phyloP scores from a whole-genome alignment of 1,140 invertebrate species.

The Nasonia longicornis region DNA sequence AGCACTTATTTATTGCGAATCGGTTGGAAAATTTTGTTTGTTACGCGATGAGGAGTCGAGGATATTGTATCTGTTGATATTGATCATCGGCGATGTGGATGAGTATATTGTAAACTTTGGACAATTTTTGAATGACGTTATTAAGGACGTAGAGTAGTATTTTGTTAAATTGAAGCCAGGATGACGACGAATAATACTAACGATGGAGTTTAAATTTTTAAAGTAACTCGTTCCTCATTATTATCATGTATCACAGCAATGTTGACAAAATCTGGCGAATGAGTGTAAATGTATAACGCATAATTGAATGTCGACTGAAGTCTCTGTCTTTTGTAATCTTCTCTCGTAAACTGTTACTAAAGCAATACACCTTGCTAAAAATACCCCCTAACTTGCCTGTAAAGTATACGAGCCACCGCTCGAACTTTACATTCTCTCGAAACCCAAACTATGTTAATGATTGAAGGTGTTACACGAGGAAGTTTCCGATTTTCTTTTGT shows the following conservation, averaged over 20 bases:
- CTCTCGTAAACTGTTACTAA: no score
- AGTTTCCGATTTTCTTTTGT: neutral
- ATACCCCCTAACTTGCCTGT: neutral
- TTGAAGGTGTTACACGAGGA: neutral
- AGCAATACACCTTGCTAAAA: neutral
- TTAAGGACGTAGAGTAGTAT: neutral
- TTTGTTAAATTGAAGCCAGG: no score
- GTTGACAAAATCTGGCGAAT: no score
- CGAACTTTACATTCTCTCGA: neutral
- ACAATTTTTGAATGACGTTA: neutral
- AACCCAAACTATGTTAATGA: neutral
- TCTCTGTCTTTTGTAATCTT: neutral
- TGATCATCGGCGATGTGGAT: neutral
- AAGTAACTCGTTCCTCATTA: no score
- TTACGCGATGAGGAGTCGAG: neutral
- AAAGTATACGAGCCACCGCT: neutral
- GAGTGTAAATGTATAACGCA: no score
- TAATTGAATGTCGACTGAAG: no score
- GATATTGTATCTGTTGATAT: neutral
- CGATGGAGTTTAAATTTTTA: no score
- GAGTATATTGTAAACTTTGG: neutral
- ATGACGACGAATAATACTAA: no score
- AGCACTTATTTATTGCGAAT: slow-evolving; percentile 1
- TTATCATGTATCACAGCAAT: no score
- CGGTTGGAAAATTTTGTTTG: neutral